Evolutionary conservation across 1,140 invertebrate genomes (phyloP).

Genomic region (Calephelis virginiensis): DNA sequence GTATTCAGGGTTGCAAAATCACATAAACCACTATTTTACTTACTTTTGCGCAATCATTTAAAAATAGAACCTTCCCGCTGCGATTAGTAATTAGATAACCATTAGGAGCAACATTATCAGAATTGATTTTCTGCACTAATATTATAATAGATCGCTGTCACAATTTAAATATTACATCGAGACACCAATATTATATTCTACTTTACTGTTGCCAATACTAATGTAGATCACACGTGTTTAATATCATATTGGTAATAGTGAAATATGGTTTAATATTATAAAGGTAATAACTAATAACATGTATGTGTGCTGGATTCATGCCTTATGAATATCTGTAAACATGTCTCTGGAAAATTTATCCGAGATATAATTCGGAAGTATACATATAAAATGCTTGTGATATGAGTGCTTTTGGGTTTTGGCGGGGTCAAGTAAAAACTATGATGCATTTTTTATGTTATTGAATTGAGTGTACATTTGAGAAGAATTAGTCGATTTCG

Average conservation of each 20-base stretch:
- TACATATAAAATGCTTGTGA: too few relatives aligned
- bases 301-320: too few relatives aligned
- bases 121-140: constrained; percentile 12
- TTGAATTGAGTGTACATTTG: too few relatives aligned
- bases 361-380: too few relatives aligned
- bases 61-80: not conserved
- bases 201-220: constrained; percentile 6
- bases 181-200: constrained; percentile 11
- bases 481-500: too few relatives aligned
- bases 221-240: constrained; percentile 12
- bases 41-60: not conserved
- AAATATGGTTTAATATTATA: constrained; percentile 3
- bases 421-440: too few relatives aligned
- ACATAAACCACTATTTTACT: not conserved
- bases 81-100: not conserved
- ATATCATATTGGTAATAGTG: constrained; percentile 7
- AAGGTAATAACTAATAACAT: not conserved
- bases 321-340: too few relatives aligned
- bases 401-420: too few relatives aligned
- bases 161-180: constrained; percentile 9
- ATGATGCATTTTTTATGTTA: too few relatives aligned
- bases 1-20: not conserved
- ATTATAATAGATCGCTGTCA: constrained; percentile 14
- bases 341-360: too few relatives aligned
- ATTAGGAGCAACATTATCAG: not conserved